Conservation (phyloP, 2,113 vertebrate genomes). For the Motacilla alba region DNA sequence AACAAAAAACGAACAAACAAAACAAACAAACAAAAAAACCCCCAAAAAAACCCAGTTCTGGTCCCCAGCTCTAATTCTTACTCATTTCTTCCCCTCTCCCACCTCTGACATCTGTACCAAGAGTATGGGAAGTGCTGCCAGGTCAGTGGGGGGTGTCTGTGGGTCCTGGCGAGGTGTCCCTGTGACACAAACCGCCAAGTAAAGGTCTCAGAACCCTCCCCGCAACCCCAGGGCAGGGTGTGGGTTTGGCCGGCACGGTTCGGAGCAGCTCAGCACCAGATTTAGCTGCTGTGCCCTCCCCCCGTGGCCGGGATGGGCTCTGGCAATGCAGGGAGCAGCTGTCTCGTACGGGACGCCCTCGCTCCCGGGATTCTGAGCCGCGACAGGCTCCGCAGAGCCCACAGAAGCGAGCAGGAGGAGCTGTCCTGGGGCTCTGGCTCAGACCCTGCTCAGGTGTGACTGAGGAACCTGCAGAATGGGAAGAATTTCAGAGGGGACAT, state of each 20-base stretch:
- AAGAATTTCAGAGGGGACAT: constrained; percentile 13
- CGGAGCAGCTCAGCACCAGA: not conserved
- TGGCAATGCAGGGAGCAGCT: accelerated
- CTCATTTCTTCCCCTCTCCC: not conserved
- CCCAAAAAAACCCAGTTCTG: not conserved
- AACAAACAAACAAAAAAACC: too few species aligned
- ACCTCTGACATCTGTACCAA: not conserved
- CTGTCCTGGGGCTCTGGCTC: not conserved
- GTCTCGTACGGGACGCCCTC: accelerated
- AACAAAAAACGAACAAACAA: too few species aligned
- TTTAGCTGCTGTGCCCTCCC: not conserved
- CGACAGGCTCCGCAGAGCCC: not conserved
- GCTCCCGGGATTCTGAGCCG: accelerated
- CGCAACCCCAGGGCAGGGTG: not conserved
- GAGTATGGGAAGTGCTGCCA: not conserved
- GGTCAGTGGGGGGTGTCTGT: too few species aligned
- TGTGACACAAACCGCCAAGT: not conserved
- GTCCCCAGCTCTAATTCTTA: not conserved
- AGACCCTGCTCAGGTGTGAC: not conserved
- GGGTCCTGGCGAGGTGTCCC: not conserved
- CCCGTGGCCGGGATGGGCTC: not conserved
- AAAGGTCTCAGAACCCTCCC: not conserved
- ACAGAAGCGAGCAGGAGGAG: not conserved
- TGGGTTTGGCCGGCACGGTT: accelerated
- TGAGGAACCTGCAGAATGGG: not conserved